Evolutionary conservation across 2,113 vertebrate genomes (phyloP), one percentile per base, ranked within the genome.

Genomic region (Nansenia antarctica): DNA sequence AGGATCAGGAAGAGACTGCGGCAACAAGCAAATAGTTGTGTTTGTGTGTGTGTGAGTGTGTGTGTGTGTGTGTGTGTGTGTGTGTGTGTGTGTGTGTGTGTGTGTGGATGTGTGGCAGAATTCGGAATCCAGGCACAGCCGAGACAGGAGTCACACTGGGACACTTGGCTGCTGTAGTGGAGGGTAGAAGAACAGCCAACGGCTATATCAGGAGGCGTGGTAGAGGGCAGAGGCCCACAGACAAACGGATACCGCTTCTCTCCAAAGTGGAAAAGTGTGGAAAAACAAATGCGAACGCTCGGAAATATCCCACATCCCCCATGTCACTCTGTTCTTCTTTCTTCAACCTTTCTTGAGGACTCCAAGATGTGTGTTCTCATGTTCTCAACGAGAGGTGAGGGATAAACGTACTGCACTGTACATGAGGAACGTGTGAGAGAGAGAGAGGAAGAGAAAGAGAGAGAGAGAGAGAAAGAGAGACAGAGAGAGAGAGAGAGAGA

Each of bases 11-110:
- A 64, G 42, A 20, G 74, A 59, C 63, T 66, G 35, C 22, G 62
- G 39, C 55, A 73, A 78, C 9, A 6, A 65, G 66, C 75, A 69
- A 39, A 63, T 74, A 53, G 63, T 37, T 26, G 4, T 2, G 11
- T 34, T 45, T 42, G 57, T 32, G 31, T 24, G 7, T 26, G 11
- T 67, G 22, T 26, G 2, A 34, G 34, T 27, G 31, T 45, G 32
- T 59, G 62, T 30, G 47, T 61, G 42, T 68, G 26, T 65, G 30
- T 64, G 34, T 58, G 45, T 53, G 60, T 52, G 47, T 66, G 49
- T 27, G 22, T 35, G 49, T 15, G 20, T 53, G 31, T 15, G 63
- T 52, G 18, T 49, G 62, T 45, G 22, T 63, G 37, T 63, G 35
- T 63, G 20, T 27, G 62, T 27, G 35, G 26, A 29, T 49, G 26